Evolutionary conservation across 1,140 invertebrate species (phyloP).

Genomic region (Solenopsis fugax): DNA sequence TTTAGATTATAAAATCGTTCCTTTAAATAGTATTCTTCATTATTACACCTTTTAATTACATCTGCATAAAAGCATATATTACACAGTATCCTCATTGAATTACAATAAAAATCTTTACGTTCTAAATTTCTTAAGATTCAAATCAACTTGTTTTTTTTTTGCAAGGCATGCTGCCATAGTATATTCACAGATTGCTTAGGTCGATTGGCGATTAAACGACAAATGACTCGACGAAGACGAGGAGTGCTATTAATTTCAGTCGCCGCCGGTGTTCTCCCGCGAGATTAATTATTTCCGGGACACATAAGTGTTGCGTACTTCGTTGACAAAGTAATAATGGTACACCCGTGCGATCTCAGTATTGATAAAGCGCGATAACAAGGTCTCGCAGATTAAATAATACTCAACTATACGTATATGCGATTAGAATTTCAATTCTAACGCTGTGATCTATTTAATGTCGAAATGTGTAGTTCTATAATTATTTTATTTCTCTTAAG

Average conservation of each 20-base stretch:
- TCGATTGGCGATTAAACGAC: neutral
- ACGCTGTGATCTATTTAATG: neutral
- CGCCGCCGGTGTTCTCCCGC: constrained; percentile 41
- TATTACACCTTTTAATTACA: neutral
- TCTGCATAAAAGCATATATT: constrained; percentile 5
- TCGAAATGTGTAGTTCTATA: neutral
- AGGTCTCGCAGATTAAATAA: constrained; percentile 29
- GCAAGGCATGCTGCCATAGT: neutral
- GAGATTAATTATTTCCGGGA: constrained; percentile 72
- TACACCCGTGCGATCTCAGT: neutral
- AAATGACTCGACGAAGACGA: constrained; percentile 57
- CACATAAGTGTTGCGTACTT: constrained; percentile 54
- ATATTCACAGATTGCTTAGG: constrained; percentile 12
- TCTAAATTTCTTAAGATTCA: neutral
- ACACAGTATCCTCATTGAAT: neutral
- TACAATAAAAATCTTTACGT: neutral
- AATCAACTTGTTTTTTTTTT: neutral
- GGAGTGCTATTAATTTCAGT: constrained; percentile 68
- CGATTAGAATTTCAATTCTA: neutral
- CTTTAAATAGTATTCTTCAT: neutral
- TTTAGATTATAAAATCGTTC: neutral
- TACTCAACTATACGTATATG: neutral
- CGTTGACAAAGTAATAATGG: constrained; percentile 48
- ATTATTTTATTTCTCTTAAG: neutral
- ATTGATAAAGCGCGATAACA: constrained; percentile 35